These are phyloP conservation scores for Anolis carolinensis DNA, from an alignment of 2,113 vertebrate genomes.

Conservation along the genomic window DNA sequence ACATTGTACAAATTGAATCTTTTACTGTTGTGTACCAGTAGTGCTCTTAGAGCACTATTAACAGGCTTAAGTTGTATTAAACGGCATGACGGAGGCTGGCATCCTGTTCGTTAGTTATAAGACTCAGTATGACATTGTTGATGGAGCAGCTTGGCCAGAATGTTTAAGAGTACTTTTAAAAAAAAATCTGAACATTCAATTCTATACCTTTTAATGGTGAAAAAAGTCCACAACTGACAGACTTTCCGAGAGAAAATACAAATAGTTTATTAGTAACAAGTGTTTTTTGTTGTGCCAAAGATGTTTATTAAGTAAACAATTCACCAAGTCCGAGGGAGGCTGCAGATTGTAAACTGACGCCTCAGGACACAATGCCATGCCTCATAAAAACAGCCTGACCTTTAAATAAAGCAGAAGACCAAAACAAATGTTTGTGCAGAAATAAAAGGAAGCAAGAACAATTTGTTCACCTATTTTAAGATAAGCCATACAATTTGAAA, in stretches of 20 bases:
- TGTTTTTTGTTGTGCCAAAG: conserved; percentile 43
- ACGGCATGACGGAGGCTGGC: background rate
- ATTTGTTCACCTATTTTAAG: conserved; percentile 19
- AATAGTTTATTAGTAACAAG: conserved; percentile 22
- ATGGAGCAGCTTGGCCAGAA: no score
- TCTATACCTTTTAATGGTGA: background rate
- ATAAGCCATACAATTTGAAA: conserved; percentile 5
- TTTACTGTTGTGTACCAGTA: background rate
- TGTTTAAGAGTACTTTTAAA: no score
- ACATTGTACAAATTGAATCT: no score
- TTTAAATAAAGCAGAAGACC: conserved; percentile 34
- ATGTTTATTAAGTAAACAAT: background rate
- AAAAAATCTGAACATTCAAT: background rate
- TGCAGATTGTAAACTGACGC: background rate
- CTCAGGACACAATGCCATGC: background rate
- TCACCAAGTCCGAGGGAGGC: background rate
- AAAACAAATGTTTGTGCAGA: background rate
- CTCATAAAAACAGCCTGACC: conserved; percentile 12
- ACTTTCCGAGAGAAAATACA: conserved; percentile 23
- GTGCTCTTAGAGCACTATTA: background rate
- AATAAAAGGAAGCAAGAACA: background rate
- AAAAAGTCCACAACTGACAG: fast-evolving
- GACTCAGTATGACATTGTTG: no score
- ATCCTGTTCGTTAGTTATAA: no score
- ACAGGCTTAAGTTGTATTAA: background rate